phyloP scores from a whole-genome alignment of 1,140 invertebrate species.

The Phymorhynchus buccinoides region DNA sequence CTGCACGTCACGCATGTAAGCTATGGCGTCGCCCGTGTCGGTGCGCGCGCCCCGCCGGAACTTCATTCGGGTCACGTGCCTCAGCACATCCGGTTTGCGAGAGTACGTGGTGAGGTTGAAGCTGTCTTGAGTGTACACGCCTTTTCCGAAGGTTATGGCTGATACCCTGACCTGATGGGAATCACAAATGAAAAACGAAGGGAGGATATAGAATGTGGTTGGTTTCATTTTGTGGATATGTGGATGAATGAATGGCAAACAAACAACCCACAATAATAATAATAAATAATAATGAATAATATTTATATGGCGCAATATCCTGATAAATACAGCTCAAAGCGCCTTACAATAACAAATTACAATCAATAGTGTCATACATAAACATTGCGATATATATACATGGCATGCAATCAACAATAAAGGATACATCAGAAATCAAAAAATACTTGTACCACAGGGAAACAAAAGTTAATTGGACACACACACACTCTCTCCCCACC shows the following conservation, averaged over 20 bases:
- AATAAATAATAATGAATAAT: too few relatives aligned
- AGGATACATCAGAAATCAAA: too few relatives aligned
- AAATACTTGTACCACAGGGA: too few relatives aligned
- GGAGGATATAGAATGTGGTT: neutral
- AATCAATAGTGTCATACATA: too few relatives aligned
- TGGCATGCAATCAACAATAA: too few relatives aligned
- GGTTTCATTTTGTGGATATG: neutral
- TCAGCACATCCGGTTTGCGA: conserved; percentile 30
- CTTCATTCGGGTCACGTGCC: conserved; percentile 31
- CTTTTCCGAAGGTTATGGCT: conserved; percentile 33
- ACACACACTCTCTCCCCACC: too few relatives aligned
- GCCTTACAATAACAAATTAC: too few relatives aligned
- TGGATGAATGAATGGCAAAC: neutral
- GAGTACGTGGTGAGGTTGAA: conserved; percentile 45
- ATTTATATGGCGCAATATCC: too few relatives aligned
- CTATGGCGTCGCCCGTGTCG: conserved; percentile 40
- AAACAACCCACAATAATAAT: neutral
- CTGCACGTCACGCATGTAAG: conserved; percentile 40
- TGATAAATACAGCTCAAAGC: too few relatives aligned
- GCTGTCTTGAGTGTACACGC: conserved; percentile 30
- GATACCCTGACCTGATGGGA: conserved; percentile 28
- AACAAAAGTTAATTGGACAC: too few relatives aligned
- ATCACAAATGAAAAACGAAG: neutral
- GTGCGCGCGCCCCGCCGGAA: conserved; percentile 30
- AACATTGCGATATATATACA: too few relatives aligned